These are phyloP conservation scores for Aphidius gifuensis DNA, from an alignment of 1,140 invertebrate genomes.

Conservation along the genomic window DNA sequence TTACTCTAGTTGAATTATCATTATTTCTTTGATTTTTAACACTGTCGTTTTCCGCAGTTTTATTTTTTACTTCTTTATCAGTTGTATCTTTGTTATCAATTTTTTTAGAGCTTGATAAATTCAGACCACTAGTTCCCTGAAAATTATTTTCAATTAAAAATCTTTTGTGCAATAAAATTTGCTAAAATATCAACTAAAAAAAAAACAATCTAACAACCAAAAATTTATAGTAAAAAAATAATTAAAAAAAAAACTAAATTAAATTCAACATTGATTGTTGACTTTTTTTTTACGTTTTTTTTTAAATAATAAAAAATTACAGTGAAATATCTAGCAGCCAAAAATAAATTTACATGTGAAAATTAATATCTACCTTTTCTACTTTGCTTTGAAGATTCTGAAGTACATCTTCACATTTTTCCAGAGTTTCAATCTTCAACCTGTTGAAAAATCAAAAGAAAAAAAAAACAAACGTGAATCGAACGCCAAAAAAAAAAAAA, in stretches of 20 bases:
- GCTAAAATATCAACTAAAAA: no score
- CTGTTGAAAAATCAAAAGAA: constrained; percentile 42
- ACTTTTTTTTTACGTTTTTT: no score
- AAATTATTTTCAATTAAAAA: constrained; percentile 40
- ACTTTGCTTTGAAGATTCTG: constrained; percentile 63
- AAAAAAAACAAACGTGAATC: neutral
- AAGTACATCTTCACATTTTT: constrained; percentile 65
- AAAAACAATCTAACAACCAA: no score
- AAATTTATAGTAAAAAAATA: no score
- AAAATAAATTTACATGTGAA: neutral
- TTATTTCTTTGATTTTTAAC: neutral
- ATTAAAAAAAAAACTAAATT: no score
- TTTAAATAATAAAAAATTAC: neutral
- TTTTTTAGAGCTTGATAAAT: constrained; percentile 26
- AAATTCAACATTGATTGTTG: no score
- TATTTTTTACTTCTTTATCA: neutral
- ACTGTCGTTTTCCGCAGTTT: neutral
- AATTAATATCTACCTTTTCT: constrained; percentile 54
- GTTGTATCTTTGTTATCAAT: neutral
- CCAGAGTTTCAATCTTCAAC: constrained; percentile 63
- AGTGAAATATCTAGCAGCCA: neutral
- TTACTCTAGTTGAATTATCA: constrained; percentile 2
- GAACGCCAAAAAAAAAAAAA: no score
- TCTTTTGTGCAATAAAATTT: constrained; percentile 11
- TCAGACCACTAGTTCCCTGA: constrained; percentile 37